Conservation (phyloP, 1,140 invertebrate genomes). For the Formica selysi region DNA sequence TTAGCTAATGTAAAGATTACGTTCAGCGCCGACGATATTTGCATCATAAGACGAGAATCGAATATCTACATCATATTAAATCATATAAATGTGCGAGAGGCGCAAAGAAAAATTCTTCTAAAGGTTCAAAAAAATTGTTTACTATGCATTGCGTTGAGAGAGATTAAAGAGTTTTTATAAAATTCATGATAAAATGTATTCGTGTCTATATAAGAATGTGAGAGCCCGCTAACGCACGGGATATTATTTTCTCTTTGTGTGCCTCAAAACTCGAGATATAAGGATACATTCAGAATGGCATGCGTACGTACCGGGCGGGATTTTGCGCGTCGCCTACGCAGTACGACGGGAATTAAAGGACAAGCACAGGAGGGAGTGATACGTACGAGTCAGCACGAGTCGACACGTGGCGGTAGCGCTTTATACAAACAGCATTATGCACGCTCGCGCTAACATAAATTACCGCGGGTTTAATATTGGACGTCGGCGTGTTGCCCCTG, state of each 20-base stretch:
- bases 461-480: slow-evolving; percentile 82
- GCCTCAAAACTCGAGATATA: slow-evolving; percentile 12
- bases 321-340: slow-evolving; percentile 60
- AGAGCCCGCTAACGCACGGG: not conserved
- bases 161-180: not conserved
- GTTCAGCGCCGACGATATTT: not conserved
- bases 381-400: slow-evolving; percentile 73
- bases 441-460: slow-evolving; percentile 83
- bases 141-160: not conserved
- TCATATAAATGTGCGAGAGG: not conserved
- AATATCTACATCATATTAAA: not conserved
- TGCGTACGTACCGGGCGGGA: slow-evolving; percentile 52
- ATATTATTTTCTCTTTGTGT: slow-evolving; percentile 23
- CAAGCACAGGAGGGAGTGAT: slow-evolving; percentile 67
- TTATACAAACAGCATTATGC: slow-evolving; percentile 83
- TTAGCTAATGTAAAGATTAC: not conserved
- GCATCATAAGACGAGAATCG: not conserved
- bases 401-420: slow-evolving; percentile 79
- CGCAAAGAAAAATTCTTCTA: not conserved
- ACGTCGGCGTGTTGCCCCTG: slow-evolving; percentile 73
- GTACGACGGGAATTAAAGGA: slow-evolving; percentile 71
- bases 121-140: not conserved
- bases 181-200: not conserved
- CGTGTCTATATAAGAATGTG: not conserved
- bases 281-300: slow-evolving; percentile 66